Base-by-base conservation (phyloP, 2,888 invertebrate species). In the Phyllotreta striolata region DNA sequence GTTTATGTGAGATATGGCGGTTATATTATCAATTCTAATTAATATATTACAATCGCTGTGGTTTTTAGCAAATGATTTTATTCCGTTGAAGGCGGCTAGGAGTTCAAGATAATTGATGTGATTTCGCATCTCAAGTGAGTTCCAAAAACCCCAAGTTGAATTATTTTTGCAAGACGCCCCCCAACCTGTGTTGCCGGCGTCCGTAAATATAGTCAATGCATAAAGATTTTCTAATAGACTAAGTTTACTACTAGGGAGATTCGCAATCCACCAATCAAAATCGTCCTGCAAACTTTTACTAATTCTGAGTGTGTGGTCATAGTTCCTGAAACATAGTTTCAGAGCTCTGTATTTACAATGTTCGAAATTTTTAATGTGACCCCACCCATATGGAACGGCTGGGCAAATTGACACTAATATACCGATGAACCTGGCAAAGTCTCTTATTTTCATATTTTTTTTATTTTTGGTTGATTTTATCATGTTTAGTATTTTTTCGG, bases 351-450 rank as follows among this genome's bases (percentile, higher is more conserved):
- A 59, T 67, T 49, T 55, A 63, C n/a, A n/a, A n/a, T n/a, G n/a
- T n/a, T n/a, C n/a, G n/a, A n/a, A n/a, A n/a, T n/a, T n/a, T n/a
- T n/a, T n/a, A n/a, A n/a, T n/a, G n/a, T n/a, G n/a, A n/a, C n/a
- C 9, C 66, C 69, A 51, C 0, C 73, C 69, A 62, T 72, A 75
- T 51, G 68, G 63, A 3, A 72, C 57, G 1, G 72, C 72, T 38
- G 71, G 63, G 24, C 62, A 56, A 24, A 52, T n/a, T 8, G 43
- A 49, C 9, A 58, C 63, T 9, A 66, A n/a, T 14, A 43, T 8
- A 1, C 49, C 64, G 10, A 64, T 1, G 14, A 60, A 37, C 51
- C 34, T 68, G 67, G 72, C 72, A 49, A 71, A 67, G 12, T 69
- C 47, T 55, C 67, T 60, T 24, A 73, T 74, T 62, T 61, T 67